A percentile compares a stretch with the other conserved stretches of the same genome.
Conservation (phyloP, 2,113 vertebrate genomes). For the Lonchura striata region DNA sequence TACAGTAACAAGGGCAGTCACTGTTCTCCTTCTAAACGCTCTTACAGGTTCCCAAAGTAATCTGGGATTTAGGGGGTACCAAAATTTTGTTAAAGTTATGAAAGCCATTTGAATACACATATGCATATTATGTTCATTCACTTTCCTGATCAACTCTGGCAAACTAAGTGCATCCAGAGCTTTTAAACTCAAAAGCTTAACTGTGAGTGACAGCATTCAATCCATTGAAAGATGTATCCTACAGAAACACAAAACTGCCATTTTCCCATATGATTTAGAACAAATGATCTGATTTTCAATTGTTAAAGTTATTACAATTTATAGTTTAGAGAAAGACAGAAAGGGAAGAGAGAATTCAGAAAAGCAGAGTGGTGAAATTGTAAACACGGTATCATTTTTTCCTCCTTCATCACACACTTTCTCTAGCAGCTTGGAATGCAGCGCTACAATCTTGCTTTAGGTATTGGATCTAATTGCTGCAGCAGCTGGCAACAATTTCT, state of each 20-base stretch:
- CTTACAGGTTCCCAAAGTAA: background rate
- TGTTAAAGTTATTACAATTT: background rate
- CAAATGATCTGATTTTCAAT: background rate
- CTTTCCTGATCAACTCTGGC: background rate
- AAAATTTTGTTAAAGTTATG: background rate
- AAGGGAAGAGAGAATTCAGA: background rate
- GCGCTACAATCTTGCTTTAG: background rate
- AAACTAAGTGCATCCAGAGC: background rate
- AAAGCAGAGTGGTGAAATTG: rapidly evolving
- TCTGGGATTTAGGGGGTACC: rapidly evolving
- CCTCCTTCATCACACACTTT: background rate
- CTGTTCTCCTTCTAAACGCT: background rate
- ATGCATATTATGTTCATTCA: background rate
- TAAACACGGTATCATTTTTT: background rate
- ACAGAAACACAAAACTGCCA: background rate
- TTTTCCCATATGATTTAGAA: background rate
- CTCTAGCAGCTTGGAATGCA: background rate
- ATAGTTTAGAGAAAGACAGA: background rate
- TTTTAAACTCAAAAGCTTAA: background rate
- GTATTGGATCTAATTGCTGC: background rate
- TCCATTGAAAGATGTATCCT: background rate
- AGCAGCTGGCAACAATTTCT: background rate
- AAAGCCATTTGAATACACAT: background rate
- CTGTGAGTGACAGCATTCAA: background rate
- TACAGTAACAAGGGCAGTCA: background rate